Base-by-base conservation (phyloP, 2,113 vertebrate genomes). In the Psilopsiagon aymara region DNA sequence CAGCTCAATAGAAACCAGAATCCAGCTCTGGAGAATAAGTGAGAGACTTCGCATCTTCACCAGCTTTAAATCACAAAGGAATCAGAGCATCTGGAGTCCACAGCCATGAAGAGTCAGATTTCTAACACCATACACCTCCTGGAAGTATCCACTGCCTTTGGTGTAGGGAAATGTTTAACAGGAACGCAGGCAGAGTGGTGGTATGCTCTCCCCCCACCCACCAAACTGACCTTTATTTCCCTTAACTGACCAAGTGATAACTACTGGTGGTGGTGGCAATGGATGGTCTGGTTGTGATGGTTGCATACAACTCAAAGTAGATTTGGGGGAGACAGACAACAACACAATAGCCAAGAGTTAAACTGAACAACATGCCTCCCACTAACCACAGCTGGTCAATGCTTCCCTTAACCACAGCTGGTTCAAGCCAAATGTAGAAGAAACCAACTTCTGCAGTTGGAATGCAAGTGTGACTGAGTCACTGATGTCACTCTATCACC, bases 151-250 rank as follows among this genome's bases (percentile, higher is more conserved):
- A 11, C 7, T 46, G 43, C 51, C 28, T 67, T 23, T 35, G 57
- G 21, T 35, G 13, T 7, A 33, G 66, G n/a, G 39, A 53, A 80
- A 51, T 15, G 10, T 35, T 31, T 46, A 46, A 39, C 33, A 13
- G 0, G 1, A 53, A n/a, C 23, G 44, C 27, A 44, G 27, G 25
- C 20, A n/a, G 57, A 7, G 9, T 24, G 33, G 13, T 14, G 13
- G 33, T 35, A 21, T 59, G 21, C 33, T 35, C 57, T 35, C 33
- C 57, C 20, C 4, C 9, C 57, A 35, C 57, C 52, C 6, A 4
- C 57, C 57, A 59, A 59, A 59, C 13, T 35, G 13, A 59, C 57
- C 13, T 59, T 35, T 59, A 24, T 59, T 59, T 35, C 57, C 57
- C 57, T 35, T 59, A 35, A 59, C 33, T 24, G 57, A 59, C 35